Percentiles rank a stretch among this genome's conserved stretches.
Evolutionary conservation across 30 jellyfish, hydroid and myxozoan species (phyloP).

Genomic region (Chrysaora quinquecirrha): DNA sequence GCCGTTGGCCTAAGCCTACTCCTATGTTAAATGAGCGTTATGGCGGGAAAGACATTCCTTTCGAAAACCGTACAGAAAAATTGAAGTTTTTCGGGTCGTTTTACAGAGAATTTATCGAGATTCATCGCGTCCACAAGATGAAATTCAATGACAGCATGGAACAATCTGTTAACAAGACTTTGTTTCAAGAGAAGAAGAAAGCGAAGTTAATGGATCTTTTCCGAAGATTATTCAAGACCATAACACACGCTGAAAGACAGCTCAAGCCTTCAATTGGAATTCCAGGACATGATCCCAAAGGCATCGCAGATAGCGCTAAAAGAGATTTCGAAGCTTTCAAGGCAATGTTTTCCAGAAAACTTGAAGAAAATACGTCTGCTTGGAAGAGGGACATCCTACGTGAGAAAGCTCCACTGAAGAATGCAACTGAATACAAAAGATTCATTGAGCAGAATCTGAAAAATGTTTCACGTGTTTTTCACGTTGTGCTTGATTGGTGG

Average conservation of each 20-base stretch:
- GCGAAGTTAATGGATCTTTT: background rate
- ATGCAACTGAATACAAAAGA: background rate
- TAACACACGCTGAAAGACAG: background rate
- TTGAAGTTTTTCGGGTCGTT: background rate
- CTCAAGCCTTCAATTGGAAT: background rate
- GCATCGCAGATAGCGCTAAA: background rate
- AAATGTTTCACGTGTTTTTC: background rate
- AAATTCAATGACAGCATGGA: background rate
- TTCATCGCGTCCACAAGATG: background rate
- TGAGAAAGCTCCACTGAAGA: background rate
- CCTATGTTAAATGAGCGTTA: no score
- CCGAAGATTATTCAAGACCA: background rate
- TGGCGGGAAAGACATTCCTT: no score
- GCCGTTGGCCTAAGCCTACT: no score
- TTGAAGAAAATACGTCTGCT: background rate
- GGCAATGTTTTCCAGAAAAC: background rate
- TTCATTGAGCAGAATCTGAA: background rate
- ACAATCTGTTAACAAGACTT: background rate
- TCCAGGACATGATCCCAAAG: background rate
- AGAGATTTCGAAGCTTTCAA: background rate
- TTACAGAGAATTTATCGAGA: background rate
- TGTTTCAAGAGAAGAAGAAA: no score
- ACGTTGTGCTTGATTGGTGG: background rate
- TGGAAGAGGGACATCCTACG: background rate
- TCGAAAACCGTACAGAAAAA: background rate